Evolutionary conservation across 53 echinoderm and acorn worm species (phyloP), one percentile per base, ranked within the genome.

Genomic region (Stichopus horrens): DNA sequence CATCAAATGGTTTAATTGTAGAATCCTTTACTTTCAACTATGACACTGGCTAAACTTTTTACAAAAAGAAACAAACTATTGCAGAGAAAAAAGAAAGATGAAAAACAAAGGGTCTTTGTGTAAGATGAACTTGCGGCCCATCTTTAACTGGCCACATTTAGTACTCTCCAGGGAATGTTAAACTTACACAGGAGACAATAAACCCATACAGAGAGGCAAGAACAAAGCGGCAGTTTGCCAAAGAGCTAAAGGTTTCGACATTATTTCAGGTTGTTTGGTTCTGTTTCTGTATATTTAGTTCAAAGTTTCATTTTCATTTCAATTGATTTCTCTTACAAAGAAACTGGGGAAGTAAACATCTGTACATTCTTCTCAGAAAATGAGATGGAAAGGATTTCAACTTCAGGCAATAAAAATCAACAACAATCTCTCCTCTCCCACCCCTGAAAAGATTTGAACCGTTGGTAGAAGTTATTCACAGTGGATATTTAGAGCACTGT

Each of bases 141-240:
- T 21, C 37, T 37, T 16, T 71, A 20, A 13, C n/a, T 71, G 5
- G 71, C n/a, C 5, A 16, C 19, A 20, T 71, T 37, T 16, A 71
- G 19, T 71, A 20, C 71, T 71, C 71, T 71, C 71, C 6, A 71
- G 71, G n/a, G 85, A 21, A 76, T 77, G 79, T 55, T 63, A 67
- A 77, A 77, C 86, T 86, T 52, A 78, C 73, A 79, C 87, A 87
- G 87, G 77, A 81, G 59, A 87, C 87, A 91, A 88, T 74, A 59
- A 73, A 68, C 79, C 71, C 82, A 88, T 74, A 20, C 37, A n/a
- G 9, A 75, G 51, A 16, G 73, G 88, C 59, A 60, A 77, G 5
- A 77, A 77, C 5, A 23, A 77, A 54, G 55, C 66, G 10, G 76
- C 67, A 11, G 59, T 59, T 37, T 37, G 37, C 37, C 37, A 37